Conservation (phyloP, 2,113 vertebrate species). For the Erythrocercus mccallii region DNA sequence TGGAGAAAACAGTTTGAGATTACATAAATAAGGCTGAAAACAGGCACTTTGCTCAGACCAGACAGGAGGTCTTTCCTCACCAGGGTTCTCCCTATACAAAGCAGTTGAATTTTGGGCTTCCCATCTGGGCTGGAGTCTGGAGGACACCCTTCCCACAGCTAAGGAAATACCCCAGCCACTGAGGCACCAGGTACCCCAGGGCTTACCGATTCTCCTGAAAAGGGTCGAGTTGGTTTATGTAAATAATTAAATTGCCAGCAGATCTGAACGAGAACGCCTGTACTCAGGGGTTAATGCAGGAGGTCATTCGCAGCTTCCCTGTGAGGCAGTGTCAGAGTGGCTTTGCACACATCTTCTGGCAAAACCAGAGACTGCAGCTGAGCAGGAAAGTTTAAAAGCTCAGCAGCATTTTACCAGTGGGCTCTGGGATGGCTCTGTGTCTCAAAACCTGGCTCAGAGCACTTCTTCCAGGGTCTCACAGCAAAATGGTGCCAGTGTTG, state of each 20-base stretch:
- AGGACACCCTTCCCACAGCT: background rate
- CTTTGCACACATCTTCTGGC: background rate
- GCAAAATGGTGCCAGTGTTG: background rate
- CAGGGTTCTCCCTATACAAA: background rate
- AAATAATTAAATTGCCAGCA: background rate
- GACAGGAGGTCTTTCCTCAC: background rate
- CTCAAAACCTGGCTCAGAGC: background rate
- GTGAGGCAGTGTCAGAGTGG: background rate
- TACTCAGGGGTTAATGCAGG: background rate
- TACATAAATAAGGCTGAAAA: background rate
- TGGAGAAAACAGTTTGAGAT: background rate
- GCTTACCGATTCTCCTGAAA: background rate
- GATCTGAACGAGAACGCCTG: background rate
- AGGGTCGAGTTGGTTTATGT: fast-evolving
- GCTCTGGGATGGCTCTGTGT: background rate
- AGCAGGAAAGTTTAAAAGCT: background rate
- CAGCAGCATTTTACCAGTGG: background rate
- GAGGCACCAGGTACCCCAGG: background rate
- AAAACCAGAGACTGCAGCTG: background rate
- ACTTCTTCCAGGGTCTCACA: background rate
- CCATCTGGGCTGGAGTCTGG: background rate
- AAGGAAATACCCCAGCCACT: background rate
- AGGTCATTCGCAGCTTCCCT: background rate
- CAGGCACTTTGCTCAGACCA: background rate
- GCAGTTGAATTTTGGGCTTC: background rate